Conservation (phyloP, 2,113 vertebrate species). For the Ceyx cyanopectus region DNA sequence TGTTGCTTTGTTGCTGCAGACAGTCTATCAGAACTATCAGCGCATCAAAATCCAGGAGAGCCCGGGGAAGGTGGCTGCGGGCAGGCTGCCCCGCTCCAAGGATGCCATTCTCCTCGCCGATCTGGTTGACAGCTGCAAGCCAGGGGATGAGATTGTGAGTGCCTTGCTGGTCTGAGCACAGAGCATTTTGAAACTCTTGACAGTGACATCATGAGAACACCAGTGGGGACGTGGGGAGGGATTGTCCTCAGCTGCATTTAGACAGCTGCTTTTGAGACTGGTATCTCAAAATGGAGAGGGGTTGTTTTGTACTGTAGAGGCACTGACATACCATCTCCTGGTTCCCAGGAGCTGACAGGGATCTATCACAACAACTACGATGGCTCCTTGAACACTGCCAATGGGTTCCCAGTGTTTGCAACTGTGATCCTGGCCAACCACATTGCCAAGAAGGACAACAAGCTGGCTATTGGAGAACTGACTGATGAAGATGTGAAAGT, state of each 20-base stretch:
- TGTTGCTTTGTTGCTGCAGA: conserved; percentile 73
- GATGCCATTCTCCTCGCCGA: conserved; percentile 95
- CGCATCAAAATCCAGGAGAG: conserved; percentile 97
- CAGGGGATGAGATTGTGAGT: conserved; percentile 97
- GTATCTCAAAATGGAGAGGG: not conserved
- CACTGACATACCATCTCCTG: not conserved
- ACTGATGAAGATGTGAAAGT: conserved; percentile 95
- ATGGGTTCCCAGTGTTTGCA: conserved; percentile 95
- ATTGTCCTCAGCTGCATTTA: not conserved
- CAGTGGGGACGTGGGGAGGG: not conserved
- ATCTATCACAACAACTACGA: conserved; percentile 99
- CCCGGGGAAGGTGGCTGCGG: conserved; percentile 93
- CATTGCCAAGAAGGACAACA: conserved; percentile 87
- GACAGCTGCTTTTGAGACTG: not conserved
- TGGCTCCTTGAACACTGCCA: conserved; percentile 93
- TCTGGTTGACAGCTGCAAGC: conserved; percentile 95
- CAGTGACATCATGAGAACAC: rapidly evolving
- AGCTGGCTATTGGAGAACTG: conserved; percentile 90
- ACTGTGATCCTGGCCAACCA: conserved; percentile 97
- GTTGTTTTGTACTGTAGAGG: not conserved
- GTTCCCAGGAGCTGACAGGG: conserved; percentile 90
- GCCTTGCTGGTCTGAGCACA: not conserved
- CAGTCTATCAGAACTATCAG: conserved; percentile 98
- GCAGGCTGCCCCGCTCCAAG: conserved; percentile 94
- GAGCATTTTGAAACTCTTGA: not conserved